phyloP scores from a whole-genome alignment of 2,113 vertebrate species.

The Barbus barbus region DNA sequence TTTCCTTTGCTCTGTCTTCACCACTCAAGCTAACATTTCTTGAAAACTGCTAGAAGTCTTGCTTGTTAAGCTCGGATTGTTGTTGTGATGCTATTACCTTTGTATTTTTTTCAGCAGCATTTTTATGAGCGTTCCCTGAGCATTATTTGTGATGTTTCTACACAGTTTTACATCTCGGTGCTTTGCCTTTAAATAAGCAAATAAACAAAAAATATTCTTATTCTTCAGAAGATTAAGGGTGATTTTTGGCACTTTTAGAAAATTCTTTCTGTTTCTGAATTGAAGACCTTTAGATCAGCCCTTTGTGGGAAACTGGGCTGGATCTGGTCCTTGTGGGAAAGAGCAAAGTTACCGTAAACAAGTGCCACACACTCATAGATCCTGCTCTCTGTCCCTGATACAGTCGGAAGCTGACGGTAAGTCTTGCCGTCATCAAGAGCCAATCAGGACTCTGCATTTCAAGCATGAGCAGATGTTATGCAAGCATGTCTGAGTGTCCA shows the following conservation, averaged over 20 bases:
- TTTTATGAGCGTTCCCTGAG: neutral
- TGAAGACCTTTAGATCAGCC: neutral
- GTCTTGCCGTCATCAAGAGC: slow-evolving; percentile 42
- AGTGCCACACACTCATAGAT: neutral
- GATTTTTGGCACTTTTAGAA: neutral
- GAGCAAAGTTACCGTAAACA: neutral
- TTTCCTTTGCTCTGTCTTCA: slow-evolving; percentile 10
- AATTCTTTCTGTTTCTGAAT: neutral
- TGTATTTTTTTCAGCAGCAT: slow-evolving; percentile 23
- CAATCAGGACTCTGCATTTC: slow-evolving; percentile 36
- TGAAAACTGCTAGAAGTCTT: neutral
- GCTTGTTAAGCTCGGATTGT: neutral
- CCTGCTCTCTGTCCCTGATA: neutral
- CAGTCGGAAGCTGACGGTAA: slow-evolving; percentile 35
- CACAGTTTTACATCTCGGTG: slow-evolving; percentile 33
- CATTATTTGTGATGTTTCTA: slow-evolving; percentile 35
- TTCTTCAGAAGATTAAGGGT: neutral
- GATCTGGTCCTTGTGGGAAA: neutral
- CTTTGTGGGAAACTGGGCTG: neutral
- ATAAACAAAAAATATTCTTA: slow-evolving; percentile 22
- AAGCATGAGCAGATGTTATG: slow-evolving; percentile 43
- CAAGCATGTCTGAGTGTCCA: slow-evolving; percentile 40
- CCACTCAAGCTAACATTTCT: neutral
- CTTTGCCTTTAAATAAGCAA: slow-evolving; percentile 38
- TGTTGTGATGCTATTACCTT: slow-evolving; percentile 30